These are phyloP conservation scores for Xestia ashworthii DNA, from an alignment of 2,888 invertebrate species.

Conservation along the genomic window DNA sequence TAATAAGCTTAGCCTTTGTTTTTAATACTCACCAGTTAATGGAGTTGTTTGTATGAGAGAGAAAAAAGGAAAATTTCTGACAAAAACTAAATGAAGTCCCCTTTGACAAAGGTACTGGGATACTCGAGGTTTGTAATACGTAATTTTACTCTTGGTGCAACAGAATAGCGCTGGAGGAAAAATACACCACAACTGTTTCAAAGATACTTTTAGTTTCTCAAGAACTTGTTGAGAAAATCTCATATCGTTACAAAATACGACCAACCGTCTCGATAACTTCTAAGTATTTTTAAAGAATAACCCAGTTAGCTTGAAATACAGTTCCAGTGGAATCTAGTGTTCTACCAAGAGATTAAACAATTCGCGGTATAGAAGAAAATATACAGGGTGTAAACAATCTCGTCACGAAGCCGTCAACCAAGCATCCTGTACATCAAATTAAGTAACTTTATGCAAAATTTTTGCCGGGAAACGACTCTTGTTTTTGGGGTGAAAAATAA, in stretches of 20 bases:
- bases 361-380: slow-evolving; percentile 9
- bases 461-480: no score
- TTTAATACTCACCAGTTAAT: slow-evolving; percentile 65
- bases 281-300: slow-evolving; percentile 48
- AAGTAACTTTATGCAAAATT: no score
- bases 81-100: slow-evolving; percentile 56
- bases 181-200: background rate
- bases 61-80: slow-evolving; percentile 38
- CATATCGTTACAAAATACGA: slow-evolving; percentile 22
- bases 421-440: no score
- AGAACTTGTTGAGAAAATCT: slow-evolving; percentile 26
- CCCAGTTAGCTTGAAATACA: slow-evolving; percentile 44
- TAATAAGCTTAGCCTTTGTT: slow-evolving; percentile 71
- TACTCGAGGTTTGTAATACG: slow-evolving; percentile 30
- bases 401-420: no score
- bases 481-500: no score
- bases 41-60: slow-evolving; percentile 57
- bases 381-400: background rate
- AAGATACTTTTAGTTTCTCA: slow-evolving; percentile 1
- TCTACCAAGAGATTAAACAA: slow-evolving; percentile 25
- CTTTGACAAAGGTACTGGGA: slow-evolving; percentile 34
- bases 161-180: background rate
- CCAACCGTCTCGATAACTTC: slow-evolving; percentile 18
- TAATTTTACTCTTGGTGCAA: slow-evolving; percentile 25
- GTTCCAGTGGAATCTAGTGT: slow-evolving; percentile 31